Evolutionary conservation across 2,888 invertebrate genomes (phyloP).

Genomic region (Ornithoptera alexandrae): DNA sequence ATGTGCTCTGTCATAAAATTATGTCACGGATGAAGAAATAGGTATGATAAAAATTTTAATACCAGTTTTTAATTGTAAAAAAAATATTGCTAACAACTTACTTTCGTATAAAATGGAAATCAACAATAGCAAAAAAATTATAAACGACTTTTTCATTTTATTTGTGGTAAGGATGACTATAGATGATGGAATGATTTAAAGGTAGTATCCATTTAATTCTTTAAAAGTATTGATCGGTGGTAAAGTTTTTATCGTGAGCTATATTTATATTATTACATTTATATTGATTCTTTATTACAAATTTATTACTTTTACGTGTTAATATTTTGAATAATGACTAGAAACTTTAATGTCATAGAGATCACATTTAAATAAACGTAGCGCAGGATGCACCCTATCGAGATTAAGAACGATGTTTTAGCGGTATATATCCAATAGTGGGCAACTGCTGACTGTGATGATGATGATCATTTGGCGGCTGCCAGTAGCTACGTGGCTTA

Average conservation of each 20-base stretch:
- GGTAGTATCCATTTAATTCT: neutral
- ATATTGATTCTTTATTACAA: neutral
- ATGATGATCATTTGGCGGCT: no score
- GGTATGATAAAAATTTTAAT: neutral
- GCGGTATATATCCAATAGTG: no score
- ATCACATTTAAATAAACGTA: no score
- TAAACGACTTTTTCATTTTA: neutral
- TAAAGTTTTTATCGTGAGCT: constrained; percentile 3
- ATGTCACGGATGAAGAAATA: no score
- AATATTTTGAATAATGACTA: no score
- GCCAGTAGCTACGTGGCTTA: no score
- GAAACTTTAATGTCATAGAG: no score
- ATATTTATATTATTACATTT: neutral
- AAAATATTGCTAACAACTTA: neutral
- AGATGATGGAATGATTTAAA: no score
- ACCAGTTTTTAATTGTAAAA: neutral
- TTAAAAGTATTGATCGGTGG: neutral
- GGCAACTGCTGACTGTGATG: no score
- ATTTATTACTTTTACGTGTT: constrained; percentile 10
- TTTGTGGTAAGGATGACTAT: neutral
- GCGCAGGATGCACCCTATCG: no score
- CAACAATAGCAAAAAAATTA: neutral
- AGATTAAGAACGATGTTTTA: no score
- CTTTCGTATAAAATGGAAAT: neutral
- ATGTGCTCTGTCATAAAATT: no score